A percentile compares a stretch with the other conserved stretches of the same genome.
These are phyloP conservation scores for Etia nguti DNA, from an alignment of 2,113 vertebrate species.

Conservation along the genomic window DNA sequence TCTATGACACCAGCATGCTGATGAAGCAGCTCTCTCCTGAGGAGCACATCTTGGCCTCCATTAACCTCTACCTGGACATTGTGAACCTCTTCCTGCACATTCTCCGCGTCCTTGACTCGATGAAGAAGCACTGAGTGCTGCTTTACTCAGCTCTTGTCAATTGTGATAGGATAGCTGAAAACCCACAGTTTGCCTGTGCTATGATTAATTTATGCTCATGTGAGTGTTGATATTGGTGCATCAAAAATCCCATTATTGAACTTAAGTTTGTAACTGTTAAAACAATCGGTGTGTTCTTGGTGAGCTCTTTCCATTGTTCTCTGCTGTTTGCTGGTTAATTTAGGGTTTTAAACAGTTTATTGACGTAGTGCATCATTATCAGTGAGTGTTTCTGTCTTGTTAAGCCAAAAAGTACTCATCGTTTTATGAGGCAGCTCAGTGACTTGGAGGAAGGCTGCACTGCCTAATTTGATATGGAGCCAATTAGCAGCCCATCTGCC, in stretches of 20 bases:
- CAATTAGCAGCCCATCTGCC: rapidly evolving
- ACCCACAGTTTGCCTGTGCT: background rate
- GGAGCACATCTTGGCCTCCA: slow-evolving; percentile 90
- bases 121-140: slow-evolving; percentile 84
- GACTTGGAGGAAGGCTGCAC: background rate
- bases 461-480: background rate
- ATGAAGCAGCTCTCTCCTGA: slow-evolving; percentile 95
- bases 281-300: rapidly evolving
- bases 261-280: background rate
- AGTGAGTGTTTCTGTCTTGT: background rate
- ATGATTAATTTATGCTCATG: background rate
- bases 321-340: too few species aligned
- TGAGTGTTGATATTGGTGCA: background rate
- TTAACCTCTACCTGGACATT: slow-evolving; percentile 93
- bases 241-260: background rate
- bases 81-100: slow-evolving; percentile 92
- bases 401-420: background rate
- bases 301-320: background rate
- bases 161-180: background rate
- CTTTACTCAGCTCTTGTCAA: background rate
- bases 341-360: too few species aligned
- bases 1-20: slow-evolving; percentile 89
- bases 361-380: background rate
- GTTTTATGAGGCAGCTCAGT: background rate
- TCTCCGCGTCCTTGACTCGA: slow-evolving; percentile 81